These are phyloP conservation scores for Poicephalus meyeri DNA, from an alignment of 2,113 vertebrate species.

Conservation along the genomic window DNA sequence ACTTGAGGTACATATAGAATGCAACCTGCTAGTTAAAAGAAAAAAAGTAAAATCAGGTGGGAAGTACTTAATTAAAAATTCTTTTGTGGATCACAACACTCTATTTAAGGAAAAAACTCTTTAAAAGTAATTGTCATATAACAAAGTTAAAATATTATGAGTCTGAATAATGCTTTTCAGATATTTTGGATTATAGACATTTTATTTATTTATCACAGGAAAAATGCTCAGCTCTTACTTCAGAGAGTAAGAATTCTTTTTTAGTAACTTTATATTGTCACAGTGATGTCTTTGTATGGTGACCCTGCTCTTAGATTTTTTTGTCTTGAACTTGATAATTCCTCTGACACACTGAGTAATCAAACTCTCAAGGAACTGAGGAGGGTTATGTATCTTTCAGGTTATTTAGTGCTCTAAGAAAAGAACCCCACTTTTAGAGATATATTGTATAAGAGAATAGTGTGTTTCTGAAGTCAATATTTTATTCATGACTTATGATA, in stretches of 20 bases:
- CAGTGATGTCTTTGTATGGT: background rate
- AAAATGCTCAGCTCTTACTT: background rate
- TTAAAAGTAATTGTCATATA: background rate
- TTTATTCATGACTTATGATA: background rate
- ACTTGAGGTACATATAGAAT: background rate
- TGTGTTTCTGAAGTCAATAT: background rate
- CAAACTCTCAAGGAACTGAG: background rate
- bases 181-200: background rate
- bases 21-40: background rate
- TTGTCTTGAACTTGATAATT: background rate
- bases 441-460: background rate
- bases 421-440: background rate
- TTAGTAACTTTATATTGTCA: background rate
- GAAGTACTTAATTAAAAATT: conserved; percentile 11
- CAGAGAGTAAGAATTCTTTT: background rate
- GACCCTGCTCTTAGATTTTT: background rate
- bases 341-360: background rate
- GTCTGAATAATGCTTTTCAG: background rate
- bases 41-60: background rate
- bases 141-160: background rate
- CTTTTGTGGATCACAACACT: background rate
- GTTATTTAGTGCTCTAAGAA: background rate
- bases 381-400: background rate
- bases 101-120: background rate
- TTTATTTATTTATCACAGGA: background rate